phyloP scores from a whole-genome alignment of 1,140 invertebrate species.

The Zaprionus davidi region DNA sequence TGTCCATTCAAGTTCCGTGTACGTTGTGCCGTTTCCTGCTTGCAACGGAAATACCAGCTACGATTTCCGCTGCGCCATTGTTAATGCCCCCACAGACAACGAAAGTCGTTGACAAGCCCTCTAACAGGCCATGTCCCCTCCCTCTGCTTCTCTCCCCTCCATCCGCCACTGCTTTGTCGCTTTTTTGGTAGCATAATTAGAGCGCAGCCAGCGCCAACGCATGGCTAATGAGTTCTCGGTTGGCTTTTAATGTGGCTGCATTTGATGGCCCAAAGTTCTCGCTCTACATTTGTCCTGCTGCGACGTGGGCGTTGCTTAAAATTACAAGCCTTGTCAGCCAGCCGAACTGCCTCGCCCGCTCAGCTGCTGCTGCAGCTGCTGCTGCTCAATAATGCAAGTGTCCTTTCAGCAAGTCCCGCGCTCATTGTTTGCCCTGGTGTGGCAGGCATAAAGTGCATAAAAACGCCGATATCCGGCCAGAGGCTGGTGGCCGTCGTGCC shows the following conservation, averaged over 20 bases:
- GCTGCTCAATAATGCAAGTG: slow-evolving; percentile 51
- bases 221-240: slow-evolving; percentile 70
- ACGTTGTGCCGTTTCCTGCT: slow-evolving; percentile 38
- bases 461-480: slow-evolving; percentile 52
- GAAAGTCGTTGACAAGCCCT: slow-evolving; percentile 16
- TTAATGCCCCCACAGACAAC: slow-evolving; percentile 24
- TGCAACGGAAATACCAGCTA: slow-evolving; percentile 61
- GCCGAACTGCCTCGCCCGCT: too few relatives aligned
- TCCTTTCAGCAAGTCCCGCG: slow-evolving; percentile 16
- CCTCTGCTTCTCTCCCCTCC: not conserved
- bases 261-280: slow-evolving; percentile 58
- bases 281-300: slow-evolving; percentile 25
- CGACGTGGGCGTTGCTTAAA: slow-evolving; percentile 40
- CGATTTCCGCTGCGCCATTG: slow-evolving; percentile 48
- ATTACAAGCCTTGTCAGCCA: slow-evolving; percentile 27
- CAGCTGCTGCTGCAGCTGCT: not conserved
- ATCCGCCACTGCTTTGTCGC: slow-evolving; percentile 18
- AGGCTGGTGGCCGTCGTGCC: slow-evolving; percentile 22
- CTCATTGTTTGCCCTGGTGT: slow-evolving; percentile 38
- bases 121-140: not conserved
- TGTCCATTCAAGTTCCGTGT: slow-evolving; percentile 38
- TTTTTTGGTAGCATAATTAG: slow-evolving; percentile 62
- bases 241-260: slow-evolving; percentile 56
- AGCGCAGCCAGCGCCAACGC: slow-evolving; percentile 55
- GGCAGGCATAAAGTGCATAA: slow-evolving; percentile 50